Evolutionary conservation across 2,888 invertebrate genomes (phyloP).

Genomic region (Athalia cordata): DNA sequence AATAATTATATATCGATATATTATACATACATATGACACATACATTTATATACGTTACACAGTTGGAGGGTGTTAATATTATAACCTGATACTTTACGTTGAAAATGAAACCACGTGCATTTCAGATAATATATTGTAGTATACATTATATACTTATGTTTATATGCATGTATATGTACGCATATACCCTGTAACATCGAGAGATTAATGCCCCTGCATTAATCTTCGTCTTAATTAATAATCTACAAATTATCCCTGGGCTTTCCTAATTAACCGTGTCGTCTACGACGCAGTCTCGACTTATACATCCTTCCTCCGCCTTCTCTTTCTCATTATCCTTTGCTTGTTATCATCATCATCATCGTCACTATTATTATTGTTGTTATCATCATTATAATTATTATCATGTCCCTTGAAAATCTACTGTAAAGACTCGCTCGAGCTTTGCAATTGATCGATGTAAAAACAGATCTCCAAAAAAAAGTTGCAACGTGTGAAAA

Average conservation of each 20-base stretch:
- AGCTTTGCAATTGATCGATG: background rate
- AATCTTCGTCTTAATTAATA: slow-evolving; percentile 70
- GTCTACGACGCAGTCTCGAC: slow-evolving; percentile 40
- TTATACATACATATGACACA: too few species aligned
- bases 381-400: too few species aligned
- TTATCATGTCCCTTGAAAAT: background rate
- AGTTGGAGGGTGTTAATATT: too few species aligned
- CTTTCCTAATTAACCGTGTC: slow-evolving; percentile 67
- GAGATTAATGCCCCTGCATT: slow-evolving; percentile 64
- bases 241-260: slow-evolving; percentile 59
- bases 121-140: background rate
- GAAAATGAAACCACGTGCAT: too few species aligned
- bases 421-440: too few species aligned
- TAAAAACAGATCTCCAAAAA: background rate
- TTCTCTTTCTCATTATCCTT: background rate
- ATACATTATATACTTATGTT: background rate
- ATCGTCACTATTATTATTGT: too few species aligned
- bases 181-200: slow-evolving; percentile 4
- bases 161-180: background rate
- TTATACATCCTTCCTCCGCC: background rate
- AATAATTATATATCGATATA: too few species aligned
- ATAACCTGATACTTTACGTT: too few species aligned
- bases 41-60: too few species aligned
- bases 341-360: too few species aligned
- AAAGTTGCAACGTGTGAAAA: background rate